A percentile compares a stretch with the other conserved stretches of the same genome.
Evolutionary conservation across 1,140 invertebrate species (phyloP).

Genomic region (Eurosta solidaginis): DNA sequence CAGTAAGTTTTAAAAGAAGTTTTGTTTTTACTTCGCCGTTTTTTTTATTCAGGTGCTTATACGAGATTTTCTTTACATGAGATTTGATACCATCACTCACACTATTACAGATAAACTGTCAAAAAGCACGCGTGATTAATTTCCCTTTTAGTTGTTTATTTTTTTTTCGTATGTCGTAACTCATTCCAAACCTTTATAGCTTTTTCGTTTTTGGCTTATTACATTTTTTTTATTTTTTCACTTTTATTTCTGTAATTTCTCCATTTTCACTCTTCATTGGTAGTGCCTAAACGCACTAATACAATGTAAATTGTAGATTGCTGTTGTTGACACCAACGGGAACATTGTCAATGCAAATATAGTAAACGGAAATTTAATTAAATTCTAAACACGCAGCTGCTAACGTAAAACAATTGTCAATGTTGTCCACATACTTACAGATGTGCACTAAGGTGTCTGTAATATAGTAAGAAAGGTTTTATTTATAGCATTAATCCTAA

Average conservation of each 20-base stretch:
- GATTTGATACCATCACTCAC: too few species aligned
- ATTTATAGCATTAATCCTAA: too few species aligned
- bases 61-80: too few species aligned
- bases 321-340: not conserved
- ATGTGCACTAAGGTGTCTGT: too few species aligned
- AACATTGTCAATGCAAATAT: not conserved
- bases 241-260: slow-evolving; percentile 7
- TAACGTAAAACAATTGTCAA: slow-evolving; percentile 20
- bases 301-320: not conserved
- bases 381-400: slow-evolving; percentile 28
- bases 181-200: not conserved
- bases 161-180: not conserved
- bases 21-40: too few species aligned
- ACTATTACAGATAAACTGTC: too few species aligned
- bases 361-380: slow-evolving; percentile 25
- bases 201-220: slow-evolving; percentile 7
- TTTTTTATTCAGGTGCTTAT: too few species aligned
- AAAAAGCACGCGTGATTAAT: slow-evolving; percentile 20
- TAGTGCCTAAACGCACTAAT: not conserved
- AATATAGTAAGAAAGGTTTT: too few species aligned
- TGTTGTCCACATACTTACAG: too few species aligned
- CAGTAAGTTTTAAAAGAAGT: too few species aligned
- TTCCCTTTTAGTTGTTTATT: not conserved
- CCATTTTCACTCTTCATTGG: slow-evolving; percentile 12
- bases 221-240: not conserved